Percentiles rank a stretch among this genome's conserved stretches.
phyloP scores from a whole-genome alignment of 1,140 invertebrate species.

The Lordiphosa stackelbergi region DNA sequence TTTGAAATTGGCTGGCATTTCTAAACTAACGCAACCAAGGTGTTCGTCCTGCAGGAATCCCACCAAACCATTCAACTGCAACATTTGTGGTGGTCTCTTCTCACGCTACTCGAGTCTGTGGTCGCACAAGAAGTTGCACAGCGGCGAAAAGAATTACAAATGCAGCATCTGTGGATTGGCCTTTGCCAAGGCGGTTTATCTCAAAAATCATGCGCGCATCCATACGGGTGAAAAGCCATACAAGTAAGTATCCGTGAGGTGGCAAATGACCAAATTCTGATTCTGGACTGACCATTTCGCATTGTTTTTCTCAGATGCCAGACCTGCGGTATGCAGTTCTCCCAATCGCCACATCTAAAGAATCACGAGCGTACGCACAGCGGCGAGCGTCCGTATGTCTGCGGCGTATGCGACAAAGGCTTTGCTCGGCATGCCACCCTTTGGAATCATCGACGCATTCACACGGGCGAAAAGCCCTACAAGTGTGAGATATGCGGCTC shows the following conservation, averaged over 20 bases:
- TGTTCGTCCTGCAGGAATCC: slow-evolving; percentile 56
- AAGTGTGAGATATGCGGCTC: slow-evolving; percentile 90
- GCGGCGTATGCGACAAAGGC: slow-evolving; percentile 93
- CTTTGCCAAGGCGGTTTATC: slow-evolving; percentile 92
- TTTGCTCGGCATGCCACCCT: slow-evolving; percentile 91
- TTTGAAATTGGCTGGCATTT: slow-evolving; percentile 9
- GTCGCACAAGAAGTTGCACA: slow-evolving; percentile 90
- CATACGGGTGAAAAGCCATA: slow-evolving; percentile 91
- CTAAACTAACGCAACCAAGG: slow-evolving; percentile 28
- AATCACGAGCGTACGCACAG: slow-evolving; percentile 95
- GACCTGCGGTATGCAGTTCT: slow-evolving; percentile 92
- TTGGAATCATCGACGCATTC: slow-evolving; percentile 94
- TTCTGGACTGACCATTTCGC: neutral
- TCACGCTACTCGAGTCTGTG: slow-evolving; percentile 90
- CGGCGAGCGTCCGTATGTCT: slow-evolving; percentile 93
- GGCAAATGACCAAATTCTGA: too few species aligned
- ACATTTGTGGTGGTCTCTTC: slow-evolving; percentile 90
- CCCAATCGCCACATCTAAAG: slow-evolving; percentile 92
- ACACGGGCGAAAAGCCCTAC: slow-evolving; percentile 94
- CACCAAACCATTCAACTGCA: slow-evolving; percentile 89
- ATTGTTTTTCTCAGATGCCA: slow-evolving; percentile 80
- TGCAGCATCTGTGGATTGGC: slow-evolving; percentile 95
- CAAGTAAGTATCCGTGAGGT: slow-evolving; percentile 78
- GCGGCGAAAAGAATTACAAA: slow-evolving; percentile 93
- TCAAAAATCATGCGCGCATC: slow-evolving; percentile 94